Evolutionary conservation across 2,797 vertebrate genomes (phyloP).

Genomic region (Crenuchus spilurus): DNA sequence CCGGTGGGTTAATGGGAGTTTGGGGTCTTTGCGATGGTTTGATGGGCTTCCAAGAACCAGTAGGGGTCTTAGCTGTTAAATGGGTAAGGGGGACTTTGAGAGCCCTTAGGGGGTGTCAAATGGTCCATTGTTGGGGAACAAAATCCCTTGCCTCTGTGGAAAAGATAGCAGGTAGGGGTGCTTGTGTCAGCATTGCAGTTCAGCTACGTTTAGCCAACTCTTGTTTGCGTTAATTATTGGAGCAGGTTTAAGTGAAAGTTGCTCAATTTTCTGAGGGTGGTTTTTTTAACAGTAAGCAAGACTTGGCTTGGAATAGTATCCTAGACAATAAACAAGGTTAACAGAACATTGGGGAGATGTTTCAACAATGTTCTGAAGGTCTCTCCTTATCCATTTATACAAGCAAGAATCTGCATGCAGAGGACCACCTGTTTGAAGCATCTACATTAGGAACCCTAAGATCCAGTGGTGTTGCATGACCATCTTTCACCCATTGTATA

Average conservation of each 20-base stretch:
- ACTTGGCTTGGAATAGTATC: neutral
- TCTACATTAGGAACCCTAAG: too few species aligned
- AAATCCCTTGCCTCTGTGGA: slow-evolving; percentile 47
- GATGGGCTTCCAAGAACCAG: slow-evolving; percentile 58
- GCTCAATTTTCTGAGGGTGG: neutral
- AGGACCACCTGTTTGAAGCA: neutral
- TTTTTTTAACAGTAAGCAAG: neutral
- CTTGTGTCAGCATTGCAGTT: slow-evolving; percentile 44
- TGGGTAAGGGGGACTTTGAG: slow-evolving; percentile 33
- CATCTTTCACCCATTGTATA: neutral
- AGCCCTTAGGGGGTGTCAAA: slow-evolving; percentile 37
- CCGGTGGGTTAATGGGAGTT: slow-evolving; percentile 56
- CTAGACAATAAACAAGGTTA: neutral
- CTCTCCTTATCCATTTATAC: neutral
- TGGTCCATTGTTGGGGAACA: slow-evolving; percentile 30
- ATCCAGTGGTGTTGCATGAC: neutral
- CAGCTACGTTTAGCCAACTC: slow-evolving; percentile 29
- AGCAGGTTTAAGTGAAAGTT: neutral
- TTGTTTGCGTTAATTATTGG: slow-evolving; percentile 11
- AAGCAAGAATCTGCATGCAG: neutral
- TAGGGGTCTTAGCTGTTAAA: slow-evolving; percentile 52
- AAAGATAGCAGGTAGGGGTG: slow-evolving; percentile 40
- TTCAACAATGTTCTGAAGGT: too few species aligned
- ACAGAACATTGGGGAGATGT: too few species aligned
- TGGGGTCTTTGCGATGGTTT: slow-evolving; percentile 50